Base-by-base conservation (phyloP, 2,888 invertebrate genomes). In the Caenorhabditis auriculariae region DNA sequence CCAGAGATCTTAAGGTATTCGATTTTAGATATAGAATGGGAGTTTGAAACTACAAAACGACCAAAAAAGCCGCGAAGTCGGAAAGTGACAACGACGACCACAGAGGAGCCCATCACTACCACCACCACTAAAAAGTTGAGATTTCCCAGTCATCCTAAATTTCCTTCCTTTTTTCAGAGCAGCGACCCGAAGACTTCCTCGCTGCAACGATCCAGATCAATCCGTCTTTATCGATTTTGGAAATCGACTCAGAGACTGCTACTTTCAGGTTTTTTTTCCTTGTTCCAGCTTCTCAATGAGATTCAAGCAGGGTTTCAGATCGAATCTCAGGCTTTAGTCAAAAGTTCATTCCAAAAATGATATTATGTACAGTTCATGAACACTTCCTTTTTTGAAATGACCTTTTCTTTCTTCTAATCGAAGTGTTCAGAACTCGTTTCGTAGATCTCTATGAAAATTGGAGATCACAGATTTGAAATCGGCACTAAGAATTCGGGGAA, bases 161-260 rank as follows among this genome's bases (percentile, higher is more conserved):
- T 32, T 32, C 9, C 9, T 37, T 21, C 17, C 27, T 19, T 17
- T 29, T 55, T 65, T 53, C 50, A 73, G 73, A 52, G 51, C 58
- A 24, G 35, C 63, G 1, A 44, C 63, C n/a, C 64, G 69, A 26
- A 53, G 72, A 4, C 58, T 68, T n/a, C 74, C 72, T 3, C 54
- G 63, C 28, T 74, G 74, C 44, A 60, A 61, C 26, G 66, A 72
- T 60, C 69, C 70, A 7, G 64, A 67, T 2, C 61, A 72, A 28
- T 57, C 66, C 23, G 67, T 70, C 9, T 32, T 70, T 7, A 72
- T 74, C 26, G 74, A 72, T 38, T 72, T 67, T 46, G 74, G 74
- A 28, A 74, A 74, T 46, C 52, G 74, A 26, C 51, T 74, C 37
- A 56, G 72, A 29, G 71, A 74, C 45, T 74, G 74, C 51, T 72